A percentile compares a stretch with the other conserved stretches of the same genome.
Evolutionary conservation across 1,140 invertebrate genomes (phyloP).

Genomic region (Ctenoplectra terminalis): DNA sequence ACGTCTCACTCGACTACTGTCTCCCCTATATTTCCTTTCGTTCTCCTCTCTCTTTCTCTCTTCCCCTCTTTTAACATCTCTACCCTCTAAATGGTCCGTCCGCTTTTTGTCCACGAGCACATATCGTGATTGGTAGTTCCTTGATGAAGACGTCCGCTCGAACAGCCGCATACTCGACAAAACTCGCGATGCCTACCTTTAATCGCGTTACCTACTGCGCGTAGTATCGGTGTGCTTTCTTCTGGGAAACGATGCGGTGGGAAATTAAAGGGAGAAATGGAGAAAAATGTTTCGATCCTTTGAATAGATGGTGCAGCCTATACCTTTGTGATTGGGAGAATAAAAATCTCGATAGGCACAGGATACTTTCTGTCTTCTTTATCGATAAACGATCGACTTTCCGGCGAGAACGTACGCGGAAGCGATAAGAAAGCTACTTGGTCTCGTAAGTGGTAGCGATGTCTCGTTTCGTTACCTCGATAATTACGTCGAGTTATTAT

Average conservation of each 20-base stretch:
- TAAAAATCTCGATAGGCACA: no score
- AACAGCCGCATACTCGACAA: constrained; percentile 32
- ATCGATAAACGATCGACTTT: background rate
- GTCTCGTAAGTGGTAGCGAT: background rate
- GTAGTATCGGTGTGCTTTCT: background rate
- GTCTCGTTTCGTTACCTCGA: constrained; percentile 12
- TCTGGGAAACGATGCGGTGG: constrained; percentile 15
- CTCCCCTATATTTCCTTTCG: background rate
- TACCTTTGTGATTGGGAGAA: no score
- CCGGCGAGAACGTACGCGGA: constrained; percentile 4
- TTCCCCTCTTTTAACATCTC: constrained; percentile 8
- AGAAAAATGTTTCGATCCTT: no score
- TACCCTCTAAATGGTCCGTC: constrained; percentile 32
- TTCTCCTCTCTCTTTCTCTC: constrained; percentile 14
- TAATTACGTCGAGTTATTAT: constrained; percentile 15
- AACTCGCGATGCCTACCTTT: constrained; percentile 55
- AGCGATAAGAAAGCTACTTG: constrained; percentile 4
- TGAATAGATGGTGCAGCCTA: no score
- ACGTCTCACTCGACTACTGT: constrained; percentile 48
- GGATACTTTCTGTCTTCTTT: background rate
- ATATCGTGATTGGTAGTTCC: constrained; percentile 67
- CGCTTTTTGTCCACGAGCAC: constrained; percentile 68
- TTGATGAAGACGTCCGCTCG: constrained; percentile 75
- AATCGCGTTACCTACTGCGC: constrained; percentile 48
- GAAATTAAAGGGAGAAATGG: background rate